Evolutionary conservation across 2,113 vertebrate genomes (phyloP).

Genomic region (Lampris megalopsis): DNA sequence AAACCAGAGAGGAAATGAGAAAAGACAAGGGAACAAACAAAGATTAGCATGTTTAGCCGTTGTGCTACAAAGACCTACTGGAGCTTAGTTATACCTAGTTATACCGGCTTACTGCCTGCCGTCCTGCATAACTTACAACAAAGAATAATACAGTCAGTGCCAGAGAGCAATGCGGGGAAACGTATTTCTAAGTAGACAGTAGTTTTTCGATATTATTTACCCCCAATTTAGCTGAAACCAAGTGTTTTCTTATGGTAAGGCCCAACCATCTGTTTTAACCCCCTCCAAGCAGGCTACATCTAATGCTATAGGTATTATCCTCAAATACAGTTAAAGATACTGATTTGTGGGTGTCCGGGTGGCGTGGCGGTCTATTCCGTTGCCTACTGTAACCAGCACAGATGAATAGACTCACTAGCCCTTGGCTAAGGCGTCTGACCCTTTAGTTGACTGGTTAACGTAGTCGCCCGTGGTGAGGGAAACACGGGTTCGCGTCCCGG

Average conservation of each 20-base stretch:
- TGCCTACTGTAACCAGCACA: too few relatives aligned
- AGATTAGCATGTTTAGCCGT: constrained; percentile 70
- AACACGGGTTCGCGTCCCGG: too few relatives aligned
- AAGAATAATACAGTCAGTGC: background rate
- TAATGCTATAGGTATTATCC: background rate
- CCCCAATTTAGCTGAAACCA: background rate
- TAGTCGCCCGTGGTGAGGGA: too few relatives aligned
- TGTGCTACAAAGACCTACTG: constrained; percentile 37
- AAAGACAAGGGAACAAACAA: constrained; percentile 69
- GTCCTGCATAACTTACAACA: background rate
- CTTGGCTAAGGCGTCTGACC: too few relatives aligned
- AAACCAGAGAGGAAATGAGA: constrained; percentile 68
- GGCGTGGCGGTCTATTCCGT: too few relatives aligned
- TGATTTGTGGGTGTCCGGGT: too few relatives aligned
- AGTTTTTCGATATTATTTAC: background rate
- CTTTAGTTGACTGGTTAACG: too few relatives aligned
- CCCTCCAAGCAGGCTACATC: background rate
- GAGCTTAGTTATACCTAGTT: background rate
- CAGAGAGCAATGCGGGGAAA: background rate
- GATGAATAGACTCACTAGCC: too few relatives aligned
- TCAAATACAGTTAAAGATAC: too few relatives aligned
- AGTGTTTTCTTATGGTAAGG: background rate
- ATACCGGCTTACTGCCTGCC: background rate
- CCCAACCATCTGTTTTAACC: too few relatives aligned
- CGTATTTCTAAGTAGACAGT: background rate